Conservation (phyloP, 1,140 invertebrate genomes). For the Drosophila funebris region DNA sequence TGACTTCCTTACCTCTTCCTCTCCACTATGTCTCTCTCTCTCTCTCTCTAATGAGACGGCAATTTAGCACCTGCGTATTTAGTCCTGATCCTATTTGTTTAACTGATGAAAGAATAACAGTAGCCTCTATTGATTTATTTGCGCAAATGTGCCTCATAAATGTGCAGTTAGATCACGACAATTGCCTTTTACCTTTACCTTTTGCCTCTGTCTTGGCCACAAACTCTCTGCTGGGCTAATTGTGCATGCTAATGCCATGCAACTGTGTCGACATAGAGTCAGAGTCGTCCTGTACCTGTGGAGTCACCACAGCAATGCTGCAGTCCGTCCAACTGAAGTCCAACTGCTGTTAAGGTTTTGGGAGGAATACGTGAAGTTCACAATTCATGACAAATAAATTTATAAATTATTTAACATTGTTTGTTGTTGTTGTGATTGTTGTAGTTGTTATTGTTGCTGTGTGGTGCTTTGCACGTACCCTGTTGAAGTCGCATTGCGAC, state of each 20-base stretch:
- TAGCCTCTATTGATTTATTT: conserved; percentile 61
- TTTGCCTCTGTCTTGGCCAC: neutral
- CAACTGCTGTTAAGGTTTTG: conserved; percentile 15
- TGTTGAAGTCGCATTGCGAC: neutral
- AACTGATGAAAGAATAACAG: conserved; percentile 70
- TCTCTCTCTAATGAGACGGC: conserved; percentile 61
- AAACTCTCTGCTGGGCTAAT: conserved; percentile 56
- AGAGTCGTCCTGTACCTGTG: conserved; percentile 65
- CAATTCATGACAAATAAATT: conserved; percentile 54
- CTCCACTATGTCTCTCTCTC: neutral
- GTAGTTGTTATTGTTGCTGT: neutral
- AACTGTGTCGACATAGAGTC: conserved; percentile 63
- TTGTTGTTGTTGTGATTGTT: neutral
- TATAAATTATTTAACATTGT: conserved; percentile 79
- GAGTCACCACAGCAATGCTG: conserved; percentile 12
- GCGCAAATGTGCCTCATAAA: conserved; percentile 61
- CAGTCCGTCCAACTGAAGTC: neutral
- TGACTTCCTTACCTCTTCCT: neutral
- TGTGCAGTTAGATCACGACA: conserved; percentile 61
- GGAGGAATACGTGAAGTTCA: conserved; percentile 65
- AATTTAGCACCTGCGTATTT: conserved; percentile 70
- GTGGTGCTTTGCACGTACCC: conserved; percentile 31
- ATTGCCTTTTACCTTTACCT: conserved; percentile 12
- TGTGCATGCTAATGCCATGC: conserved; percentile 81
- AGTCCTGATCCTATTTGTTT: conserved; percentile 42